phyloP scores from a whole-genome alignment of 2,113 vertebrate genomes.

The Pygoscelis antarcticus region DNA sequence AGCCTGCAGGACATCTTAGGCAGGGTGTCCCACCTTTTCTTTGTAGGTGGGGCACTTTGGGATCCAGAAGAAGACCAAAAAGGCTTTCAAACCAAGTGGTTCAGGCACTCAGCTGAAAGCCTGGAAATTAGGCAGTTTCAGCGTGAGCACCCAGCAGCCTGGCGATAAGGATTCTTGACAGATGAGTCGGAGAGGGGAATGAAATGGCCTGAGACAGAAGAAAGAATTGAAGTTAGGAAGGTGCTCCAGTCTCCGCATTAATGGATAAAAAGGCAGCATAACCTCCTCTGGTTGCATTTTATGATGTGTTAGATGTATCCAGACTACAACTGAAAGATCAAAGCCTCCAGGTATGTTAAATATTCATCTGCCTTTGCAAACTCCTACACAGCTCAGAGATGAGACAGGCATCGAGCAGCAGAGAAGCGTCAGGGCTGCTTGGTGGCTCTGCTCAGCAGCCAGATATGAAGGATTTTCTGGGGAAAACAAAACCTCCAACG shows the following conservation, averaged over 20 bases:
- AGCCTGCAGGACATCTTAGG: not conserved
- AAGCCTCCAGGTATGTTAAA: conserved; percentile 23
- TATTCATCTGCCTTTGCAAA: conserved; percentile 30
- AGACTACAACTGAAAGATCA: not conserved
- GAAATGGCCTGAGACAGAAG: not conserved
- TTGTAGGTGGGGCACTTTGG: not conserved
- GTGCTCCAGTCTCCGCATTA: not conserved
- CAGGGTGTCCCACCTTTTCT: not conserved
- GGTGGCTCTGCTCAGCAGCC: not conserved
- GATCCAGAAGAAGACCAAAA: not conserved
- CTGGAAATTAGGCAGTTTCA: not conserved
- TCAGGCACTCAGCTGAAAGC: not conserved
- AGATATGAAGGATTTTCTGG: not conserved
- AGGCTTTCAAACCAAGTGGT: not conserved
- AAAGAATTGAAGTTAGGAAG: not conserved
- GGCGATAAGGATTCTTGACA: not conserved
- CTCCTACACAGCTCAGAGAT: not conserved
- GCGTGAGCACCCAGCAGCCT: not conserved
- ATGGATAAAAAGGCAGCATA: not conserved
- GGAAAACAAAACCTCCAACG: not conserved
- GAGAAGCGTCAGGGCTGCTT: not conserved
- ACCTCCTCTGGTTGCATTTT: not conserved
- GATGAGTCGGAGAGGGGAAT: not conserved
- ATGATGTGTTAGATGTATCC: not conserved
- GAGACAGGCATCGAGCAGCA: not conserved